Evolutionary conservation across 2,888 invertebrate species (phyloP).

Genomic region (Caenorhabditis sp.): DNA sequence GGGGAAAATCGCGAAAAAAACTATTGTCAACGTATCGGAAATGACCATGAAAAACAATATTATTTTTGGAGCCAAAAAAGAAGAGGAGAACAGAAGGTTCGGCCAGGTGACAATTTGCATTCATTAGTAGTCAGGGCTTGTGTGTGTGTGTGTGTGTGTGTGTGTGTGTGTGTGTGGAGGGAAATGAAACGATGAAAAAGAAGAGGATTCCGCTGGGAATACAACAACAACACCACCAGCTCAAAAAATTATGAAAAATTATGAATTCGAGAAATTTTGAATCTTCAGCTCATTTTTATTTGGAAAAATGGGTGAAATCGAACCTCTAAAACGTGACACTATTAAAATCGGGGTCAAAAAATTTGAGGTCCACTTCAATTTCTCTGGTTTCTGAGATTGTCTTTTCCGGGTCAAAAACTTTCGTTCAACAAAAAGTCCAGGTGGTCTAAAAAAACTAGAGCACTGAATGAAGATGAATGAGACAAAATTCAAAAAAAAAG

Average conservation of each 20-base stretch:
- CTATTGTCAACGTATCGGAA: not conserved
- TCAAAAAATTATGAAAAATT: not conserved
- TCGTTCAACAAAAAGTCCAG: too few relatives aligned
- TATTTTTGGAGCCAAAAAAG: not conserved
- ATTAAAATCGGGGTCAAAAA: too few relatives aligned
- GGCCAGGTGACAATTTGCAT: slow-evolving; percentile 1
- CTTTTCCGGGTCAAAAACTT: too few relatives aligned
- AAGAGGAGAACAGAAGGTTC: not conserved
- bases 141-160: too few relatives aligned
- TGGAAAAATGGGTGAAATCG: too few relatives aligned
- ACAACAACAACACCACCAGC: too few relatives aligned
- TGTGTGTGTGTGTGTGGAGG: too few relatives aligned
- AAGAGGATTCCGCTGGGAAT: not conserved
- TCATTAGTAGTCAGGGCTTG: not conserved
- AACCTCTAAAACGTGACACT: too few relatives aligned
- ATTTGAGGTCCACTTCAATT: too few relatives aligned
- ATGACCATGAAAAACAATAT: slow-evolving; percentile 1
- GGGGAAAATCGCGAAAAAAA: not conserved
- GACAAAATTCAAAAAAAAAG: not conserved
- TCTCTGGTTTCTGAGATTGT: not conserved
- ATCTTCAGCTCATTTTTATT: too few relatives aligned
- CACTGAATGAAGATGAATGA: too few relatives aligned
- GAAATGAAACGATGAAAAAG: not conserved
- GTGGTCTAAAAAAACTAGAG: too few relatives aligned
- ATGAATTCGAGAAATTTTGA: not conserved